phyloP scores from a whole-genome alignment of 2,797 vertebrate genomes.

The Spinibarbus caldwelli region DNA sequence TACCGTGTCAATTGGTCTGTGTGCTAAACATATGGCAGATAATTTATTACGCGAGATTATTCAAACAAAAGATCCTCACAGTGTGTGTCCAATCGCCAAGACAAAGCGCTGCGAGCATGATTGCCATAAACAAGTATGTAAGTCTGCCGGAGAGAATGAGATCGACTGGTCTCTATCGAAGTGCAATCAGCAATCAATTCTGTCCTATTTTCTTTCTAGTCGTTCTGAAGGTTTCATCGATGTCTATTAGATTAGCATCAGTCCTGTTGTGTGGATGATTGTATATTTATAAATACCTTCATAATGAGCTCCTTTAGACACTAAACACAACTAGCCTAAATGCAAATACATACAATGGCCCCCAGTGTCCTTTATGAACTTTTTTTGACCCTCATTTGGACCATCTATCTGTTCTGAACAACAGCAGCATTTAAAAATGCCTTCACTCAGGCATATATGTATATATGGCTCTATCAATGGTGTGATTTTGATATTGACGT shows the following conservation, averaged over 20 bases:
- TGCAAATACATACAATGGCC: background rate
- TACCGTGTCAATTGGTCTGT: too few species aligned
- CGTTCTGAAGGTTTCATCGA: background rate
- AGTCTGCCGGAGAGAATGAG: background rate
- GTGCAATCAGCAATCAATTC: constrained; percentile 6
- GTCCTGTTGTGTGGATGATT: background rate
- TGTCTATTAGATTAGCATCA: constrained; percentile 13
- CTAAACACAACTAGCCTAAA: background rate
- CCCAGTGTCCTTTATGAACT: background rate
- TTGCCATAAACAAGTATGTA: constrained; percentile 14
- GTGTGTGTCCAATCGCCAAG: background rate
- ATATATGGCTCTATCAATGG: background rate
- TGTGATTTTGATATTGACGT: background rate
- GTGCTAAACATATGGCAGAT: background rate
- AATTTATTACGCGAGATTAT: background rate
- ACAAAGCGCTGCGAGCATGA: constrained; percentile 15
- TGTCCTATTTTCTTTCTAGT: constrained; percentile 13
- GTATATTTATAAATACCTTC: background rate
- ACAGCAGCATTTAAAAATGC: background rate
- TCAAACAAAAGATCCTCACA: background rate
- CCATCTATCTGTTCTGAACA: background rate
- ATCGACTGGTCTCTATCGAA: constrained; percentile 23
- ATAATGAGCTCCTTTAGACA: background rate
- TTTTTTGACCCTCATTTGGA: background rate
- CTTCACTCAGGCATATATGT: background rate